These are phyloP conservation scores for Percopsis omiscomaycus DNA, from an alignment of 2,797 vertebrate species.

Conservation along the genomic window DNA sequence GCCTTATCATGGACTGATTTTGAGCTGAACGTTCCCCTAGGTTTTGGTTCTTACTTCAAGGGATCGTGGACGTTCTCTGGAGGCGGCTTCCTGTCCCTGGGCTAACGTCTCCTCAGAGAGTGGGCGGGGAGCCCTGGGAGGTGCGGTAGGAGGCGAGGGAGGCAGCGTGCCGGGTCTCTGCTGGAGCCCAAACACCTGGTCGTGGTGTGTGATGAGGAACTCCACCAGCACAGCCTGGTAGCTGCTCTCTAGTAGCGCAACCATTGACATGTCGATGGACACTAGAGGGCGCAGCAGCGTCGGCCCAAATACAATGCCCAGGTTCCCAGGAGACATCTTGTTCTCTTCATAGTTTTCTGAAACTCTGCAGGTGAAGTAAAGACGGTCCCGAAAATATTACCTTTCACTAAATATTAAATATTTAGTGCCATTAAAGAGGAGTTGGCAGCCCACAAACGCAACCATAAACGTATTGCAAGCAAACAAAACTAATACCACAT, in stretches of 20 bases:
- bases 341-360: conserved; percentile 85
- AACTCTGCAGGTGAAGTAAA: conserved; percentile 74
- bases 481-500: too few species aligned
- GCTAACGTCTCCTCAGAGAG: conserved; percentile 35
- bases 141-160: conserved; percentile 64
- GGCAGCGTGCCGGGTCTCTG: conserved; percentile 60
- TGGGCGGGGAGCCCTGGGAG: conserved; percentile 57
- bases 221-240: conserved; percentile 88
- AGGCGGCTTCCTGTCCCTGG: conserved; percentile 39
- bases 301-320: conserved; percentile 94
- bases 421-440: background rate
- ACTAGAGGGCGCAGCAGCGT: conserved; percentile 85
- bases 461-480: too few species aligned
- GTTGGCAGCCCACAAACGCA: too few species aligned
- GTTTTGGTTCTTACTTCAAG: conserved; percentile 70
- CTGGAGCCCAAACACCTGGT: conserved; percentile 77
- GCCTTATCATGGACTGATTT: background rate
- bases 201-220: conserved; percentile 86
- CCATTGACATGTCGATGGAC: conserved; percentile 73
- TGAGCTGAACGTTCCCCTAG: too few species aligned
- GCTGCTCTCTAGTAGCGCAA: conserved; percentile 85
- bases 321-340: conserved; percentile 91
- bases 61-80: conserved; percentile 70
- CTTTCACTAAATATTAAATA: background rate
- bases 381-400: background rate